Conservation (phyloP, 2,797 vertebrate species). For the Luscinia megarhynchos region DNA sequence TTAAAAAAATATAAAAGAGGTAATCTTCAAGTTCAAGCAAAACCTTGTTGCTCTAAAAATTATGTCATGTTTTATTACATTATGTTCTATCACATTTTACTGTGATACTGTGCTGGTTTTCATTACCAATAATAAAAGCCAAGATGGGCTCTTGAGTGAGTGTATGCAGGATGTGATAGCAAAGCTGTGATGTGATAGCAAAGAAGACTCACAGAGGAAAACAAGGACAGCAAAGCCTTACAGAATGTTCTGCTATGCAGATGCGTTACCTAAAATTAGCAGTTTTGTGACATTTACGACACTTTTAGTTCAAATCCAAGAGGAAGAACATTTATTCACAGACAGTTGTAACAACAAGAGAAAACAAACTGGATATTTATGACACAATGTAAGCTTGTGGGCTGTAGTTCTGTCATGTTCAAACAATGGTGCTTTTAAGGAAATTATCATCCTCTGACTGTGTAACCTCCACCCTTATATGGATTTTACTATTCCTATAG, state of each 20-base stretch:
- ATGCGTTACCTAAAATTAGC: conserved; percentile 25
- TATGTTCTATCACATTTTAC: background rate
- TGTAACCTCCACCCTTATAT: background rate
- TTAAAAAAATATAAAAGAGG: background rate
- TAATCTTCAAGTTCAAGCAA: background rate
- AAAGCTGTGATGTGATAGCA: background rate
- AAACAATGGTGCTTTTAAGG: background rate
- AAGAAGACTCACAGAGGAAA: background rate
- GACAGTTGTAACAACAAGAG: background rate
- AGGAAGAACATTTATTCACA: conserved; percentile 9
- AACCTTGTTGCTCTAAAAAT: background rate
- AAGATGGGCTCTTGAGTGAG: background rate
- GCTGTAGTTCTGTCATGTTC: background rate
- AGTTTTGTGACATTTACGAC: background rate
- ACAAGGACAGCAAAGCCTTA: background rate
- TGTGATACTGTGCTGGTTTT: background rate
- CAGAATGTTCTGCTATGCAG: conserved; percentile 25
- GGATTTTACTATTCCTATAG: background rate
- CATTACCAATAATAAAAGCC: background rate
- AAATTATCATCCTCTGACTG: background rate
- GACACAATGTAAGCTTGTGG: background rate
- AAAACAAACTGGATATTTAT: conserved; percentile 7
- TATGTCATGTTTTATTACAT: background rate
- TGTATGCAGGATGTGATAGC: background rate
- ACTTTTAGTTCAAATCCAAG: conserved; percentile 7